Evolutionary conservation across 2,113 vertebrate genomes (phyloP).

Genomic region (Columba livia): DNA sequence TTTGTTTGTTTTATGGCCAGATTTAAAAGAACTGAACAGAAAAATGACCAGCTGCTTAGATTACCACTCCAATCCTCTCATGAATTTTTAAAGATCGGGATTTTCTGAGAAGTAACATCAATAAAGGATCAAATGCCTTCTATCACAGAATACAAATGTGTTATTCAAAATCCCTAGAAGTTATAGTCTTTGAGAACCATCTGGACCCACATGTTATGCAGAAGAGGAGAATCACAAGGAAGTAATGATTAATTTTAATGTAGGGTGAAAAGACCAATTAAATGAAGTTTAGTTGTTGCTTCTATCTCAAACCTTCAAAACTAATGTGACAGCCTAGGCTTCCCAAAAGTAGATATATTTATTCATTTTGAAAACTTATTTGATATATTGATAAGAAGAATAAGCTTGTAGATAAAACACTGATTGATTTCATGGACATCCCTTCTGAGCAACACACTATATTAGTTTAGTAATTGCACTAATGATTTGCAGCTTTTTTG

Average conservation of each 20-base stretch:
- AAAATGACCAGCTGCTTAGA: conserved; percentile 70
- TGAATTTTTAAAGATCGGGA: conserved; percentile 68
- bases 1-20: background rate
- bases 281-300: conserved; percentile 36
- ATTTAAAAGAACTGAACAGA: conserved; percentile 50
- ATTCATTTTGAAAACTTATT: background rate
- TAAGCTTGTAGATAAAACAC: background rate
- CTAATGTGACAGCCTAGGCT: background rate
- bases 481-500: background rate
- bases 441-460: background rate
- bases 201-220: conserved; percentile 48
- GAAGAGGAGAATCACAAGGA: conserved; percentile 50
- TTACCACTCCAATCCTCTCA: conserved; percentile 65
- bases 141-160: conserved; percentile 62
- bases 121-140: conserved; percentile 65
- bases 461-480: conserved; percentile 29
- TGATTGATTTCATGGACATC: conserved; percentile 9
- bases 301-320: conserved; percentile 3
- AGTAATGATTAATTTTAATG: conserved; percentile 66
- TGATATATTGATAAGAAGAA: background rate
- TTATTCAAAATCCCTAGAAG: conserved; percentile 65
- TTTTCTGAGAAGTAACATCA: conserved; percentile 64
- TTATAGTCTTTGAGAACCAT: conserved; percentile 64
- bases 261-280: conserved; percentile 62
- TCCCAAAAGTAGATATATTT: background rate